Evolutionary conservation across 2,888 invertebrate genomes (phyloP), one percentile per base, ranked within the genome.

Genomic region (Lobophora halterata): DNA sequence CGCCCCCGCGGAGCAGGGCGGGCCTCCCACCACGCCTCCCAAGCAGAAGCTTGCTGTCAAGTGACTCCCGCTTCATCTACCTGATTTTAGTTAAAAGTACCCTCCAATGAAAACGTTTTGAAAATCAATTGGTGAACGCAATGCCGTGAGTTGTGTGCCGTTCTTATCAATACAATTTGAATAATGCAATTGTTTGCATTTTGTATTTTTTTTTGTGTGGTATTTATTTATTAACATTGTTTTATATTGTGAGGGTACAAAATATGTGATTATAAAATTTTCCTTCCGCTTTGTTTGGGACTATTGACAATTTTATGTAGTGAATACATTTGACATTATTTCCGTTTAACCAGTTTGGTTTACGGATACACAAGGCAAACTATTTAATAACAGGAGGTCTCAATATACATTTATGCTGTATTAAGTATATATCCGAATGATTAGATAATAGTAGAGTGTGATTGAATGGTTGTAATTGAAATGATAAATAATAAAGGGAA

Each of bases 21-120:
- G 83, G 0, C 79, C 88, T 6, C 88, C 88, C 46, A 88, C 88
- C 54, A 86, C 67, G 13, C 88, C 88, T 40, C 82, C 85, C 52
- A 87, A 87, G 50, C 82, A 79, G 62, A 88, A 88, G 58, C 55
- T 39, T 21, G 24, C 76, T 21, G 62, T 68, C 61, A 88, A 88
- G 85, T 88, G 88, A 88, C 81, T 55, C 40, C 7, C 23, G 21
- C 24, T 31, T 6, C 43, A 28, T 34, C 21, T 36, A 25, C 23
- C 36, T 28, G 27, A 39, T 43, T 32, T 30, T 31, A 23, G 25
- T 18, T 35, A 21, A 32, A 28, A 34, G 20, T 33, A 32, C 34
- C 38, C 42, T 43, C 35, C 33, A 29, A 32, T 24, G 21, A 39
- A 31, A 36, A 4, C 7, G 9, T 29, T 3, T 4, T 12, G 6